A percentile compares a stretch with the other conserved stretches of the same genome.
Conservation (phyloP, 1,140 invertebrate species). For the Bathynomus jamesi region DNA sequence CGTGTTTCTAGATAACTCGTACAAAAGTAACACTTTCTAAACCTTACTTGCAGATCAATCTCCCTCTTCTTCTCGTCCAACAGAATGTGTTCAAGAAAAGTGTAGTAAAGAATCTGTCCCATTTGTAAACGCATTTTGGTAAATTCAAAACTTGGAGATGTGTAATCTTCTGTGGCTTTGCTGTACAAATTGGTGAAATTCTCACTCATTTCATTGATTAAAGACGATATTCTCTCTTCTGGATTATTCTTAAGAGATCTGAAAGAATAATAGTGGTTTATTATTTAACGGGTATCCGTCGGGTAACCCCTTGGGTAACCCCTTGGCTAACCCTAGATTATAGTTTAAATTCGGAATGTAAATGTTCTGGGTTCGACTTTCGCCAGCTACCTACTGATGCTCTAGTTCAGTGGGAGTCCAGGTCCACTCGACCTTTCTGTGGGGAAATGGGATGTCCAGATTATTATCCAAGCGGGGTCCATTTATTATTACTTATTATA, state of each 20-base stretch:
- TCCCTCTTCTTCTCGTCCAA: constrained; percentile 62
- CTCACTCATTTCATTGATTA: constrained; percentile 53
- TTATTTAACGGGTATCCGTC: no score
- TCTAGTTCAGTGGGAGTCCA: no score
- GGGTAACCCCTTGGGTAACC: no score
- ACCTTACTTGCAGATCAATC: constrained; percentile 57
- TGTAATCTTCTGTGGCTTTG: constrained; percentile 28
- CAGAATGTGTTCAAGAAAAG: constrained; percentile 77
- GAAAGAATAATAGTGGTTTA: neutral
- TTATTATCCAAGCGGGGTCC: no score
- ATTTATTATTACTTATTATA: no score
- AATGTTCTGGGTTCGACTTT: no score
- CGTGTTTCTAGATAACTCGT: neutral
- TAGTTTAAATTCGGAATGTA: no score
- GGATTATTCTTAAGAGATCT: constrained; percentile 23
- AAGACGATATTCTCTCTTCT: constrained; percentile 17
- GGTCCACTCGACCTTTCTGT: no score
- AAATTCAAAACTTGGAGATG: constrained; percentile 52
- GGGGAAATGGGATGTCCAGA: no score
- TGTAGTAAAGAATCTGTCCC: constrained; percentile 74
- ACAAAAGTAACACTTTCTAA: neutral
- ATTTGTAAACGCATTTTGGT: constrained; percentile 64
- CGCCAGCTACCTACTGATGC: no score
- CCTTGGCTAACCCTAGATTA: no score
- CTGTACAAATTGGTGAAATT: constrained; percentile 50